Percentiles rank a stretch among this genome's conserved stretches.
Conservation (phyloP, 2,888 invertebrate species). For the Hedychridium roseum region DNA sequence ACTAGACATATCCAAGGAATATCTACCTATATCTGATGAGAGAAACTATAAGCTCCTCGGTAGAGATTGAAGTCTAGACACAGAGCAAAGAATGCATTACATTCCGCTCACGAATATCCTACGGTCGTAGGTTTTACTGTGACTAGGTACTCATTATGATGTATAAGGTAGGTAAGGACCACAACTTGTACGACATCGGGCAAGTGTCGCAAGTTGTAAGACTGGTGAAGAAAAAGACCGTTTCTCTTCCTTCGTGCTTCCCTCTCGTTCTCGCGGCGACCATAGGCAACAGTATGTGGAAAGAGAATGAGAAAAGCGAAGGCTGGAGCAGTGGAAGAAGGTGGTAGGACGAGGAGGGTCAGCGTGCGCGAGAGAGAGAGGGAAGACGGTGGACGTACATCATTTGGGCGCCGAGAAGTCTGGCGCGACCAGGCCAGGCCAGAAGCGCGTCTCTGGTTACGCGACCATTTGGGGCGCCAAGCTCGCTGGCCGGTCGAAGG, state of each 20-base stretch:
- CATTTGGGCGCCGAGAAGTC: conserved; percentile 64
- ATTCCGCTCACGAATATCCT: too few species aligned
- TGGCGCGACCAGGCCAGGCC: conserved; percentile 53
- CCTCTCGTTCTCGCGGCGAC: conserved; percentile 3
- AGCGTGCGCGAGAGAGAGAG: conserved; percentile 26
- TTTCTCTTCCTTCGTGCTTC: conserved; percentile 14
- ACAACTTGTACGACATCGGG: conserved; percentile 1
- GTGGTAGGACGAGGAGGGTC: conserved; percentile 4
- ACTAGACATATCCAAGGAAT: too few species aligned
- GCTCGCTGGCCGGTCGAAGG: conserved; percentile 28
- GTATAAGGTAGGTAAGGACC: conserved; percentile 26
- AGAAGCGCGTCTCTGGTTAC: conserved; percentile 61
- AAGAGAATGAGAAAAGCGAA: conserved; percentile 33
- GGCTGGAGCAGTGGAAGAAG: conserved; percentile 13
- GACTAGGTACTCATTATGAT: too few species aligned
- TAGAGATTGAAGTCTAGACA: too few species aligned
- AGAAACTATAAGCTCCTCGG: too few species aligned
- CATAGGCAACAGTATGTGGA: conserved; percentile 15
- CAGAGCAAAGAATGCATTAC: too few species aligned
- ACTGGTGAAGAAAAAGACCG: conserved; percentile 26
- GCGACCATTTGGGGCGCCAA: conserved; percentile 64
- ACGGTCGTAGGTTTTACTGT: too few species aligned
- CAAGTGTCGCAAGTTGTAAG: conserved; percentile 30
- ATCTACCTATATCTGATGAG: too few species aligned
- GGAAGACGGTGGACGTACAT: conserved; percentile 49